phyloP scores from a whole-genome alignment of 2,888 invertebrate species.

The Tiliacea aurago region DNA sequence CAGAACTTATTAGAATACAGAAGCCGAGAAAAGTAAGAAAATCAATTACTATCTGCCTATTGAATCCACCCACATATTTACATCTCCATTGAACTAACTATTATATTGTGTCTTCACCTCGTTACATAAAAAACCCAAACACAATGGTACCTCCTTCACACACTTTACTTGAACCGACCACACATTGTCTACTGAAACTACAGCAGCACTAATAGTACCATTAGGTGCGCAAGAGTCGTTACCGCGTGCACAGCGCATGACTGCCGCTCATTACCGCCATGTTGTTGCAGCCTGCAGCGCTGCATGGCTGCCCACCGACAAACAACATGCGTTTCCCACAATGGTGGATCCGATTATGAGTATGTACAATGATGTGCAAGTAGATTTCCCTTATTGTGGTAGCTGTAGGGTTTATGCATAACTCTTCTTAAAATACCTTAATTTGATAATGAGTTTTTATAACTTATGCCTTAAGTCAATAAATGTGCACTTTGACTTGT shows the following conservation, averaged over 20 bases:
- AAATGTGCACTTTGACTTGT: not conserved
- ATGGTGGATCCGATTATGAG: conserved; percentile 8
- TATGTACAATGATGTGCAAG: conserved; percentile 4
- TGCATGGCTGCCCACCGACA: conserved; percentile 35
- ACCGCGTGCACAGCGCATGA: conserved; percentile 41
- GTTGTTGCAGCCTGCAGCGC: conserved; percentile 53
- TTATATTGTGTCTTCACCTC: conserved; percentile 1
- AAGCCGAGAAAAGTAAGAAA: not conserved
- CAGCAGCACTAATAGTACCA: conserved; percentile 28
- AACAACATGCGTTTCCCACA: conserved; percentile 37
- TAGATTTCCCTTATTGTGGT: not conserved
- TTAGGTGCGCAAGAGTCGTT: conserved; percentile 47
- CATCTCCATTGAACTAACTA: not conserved
- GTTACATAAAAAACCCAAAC: conserved; percentile 4
- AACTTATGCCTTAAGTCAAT: not conserved
- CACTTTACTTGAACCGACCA: conserved; percentile 9
- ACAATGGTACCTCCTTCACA: conserved; percentile 40
- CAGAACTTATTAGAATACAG: no score
- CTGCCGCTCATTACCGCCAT: conserved; percentile 39
- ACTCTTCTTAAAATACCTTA: not conserved
- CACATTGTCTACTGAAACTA: conserved; percentile 40
- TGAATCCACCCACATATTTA: not conserved
- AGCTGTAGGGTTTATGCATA: not conserved
- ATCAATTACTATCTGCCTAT: not conserved
- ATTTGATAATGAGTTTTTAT: not conserved